Base-by-base conservation (phyloP, 2,888 invertebrate species). In the Dendrolimus houi region DNA sequence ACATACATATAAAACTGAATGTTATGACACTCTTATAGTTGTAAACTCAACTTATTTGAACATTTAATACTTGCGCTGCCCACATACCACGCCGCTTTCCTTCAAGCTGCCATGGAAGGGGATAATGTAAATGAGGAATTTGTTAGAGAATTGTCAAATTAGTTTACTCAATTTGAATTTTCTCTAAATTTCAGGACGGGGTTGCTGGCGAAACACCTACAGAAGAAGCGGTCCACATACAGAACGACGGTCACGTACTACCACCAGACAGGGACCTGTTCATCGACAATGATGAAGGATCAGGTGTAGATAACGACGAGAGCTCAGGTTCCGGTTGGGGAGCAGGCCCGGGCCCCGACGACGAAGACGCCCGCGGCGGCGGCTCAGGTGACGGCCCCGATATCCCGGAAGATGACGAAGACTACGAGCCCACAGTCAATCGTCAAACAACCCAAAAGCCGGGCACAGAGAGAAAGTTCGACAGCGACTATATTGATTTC, bases 271-370 rank as follows among this genome's bases (percentile, higher is more conserved):
- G 91, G 77, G 95, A 95, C 77, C 92, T 94, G 71, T 95, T 94
- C 87, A 93, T 95, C 79, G 95, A 95, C 87, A 95, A 95, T 57
- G 75, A 75, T 63, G 95, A 95, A 74, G 93, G 92, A 72, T 92
- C 94, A 73, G 96, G 96, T 79, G 93, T 95, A 91, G 93, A 92
- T 79, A 81, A 94, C 83, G 96, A 96, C 87, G 96, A 96, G 91
- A 95, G 95, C 77, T 96, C 96, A 77, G 96, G 96, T 72, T 96
- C 96, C 81, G 96, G 96, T 65, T 94, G 93, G 90, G 96, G 89
- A 65, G 83, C 88, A 60, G 89, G 96, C 60, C 86, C 88, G 58
- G 88, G 96, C 66, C 94, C 95, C 64, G 95, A 95, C 91, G 96
- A 96, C 92, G 96, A 96, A 78, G 96, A 87, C 86, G 82, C 75